Conservation (phyloP, 2,888 invertebrate genomes). For the Diarsia dahlii region DNA sequence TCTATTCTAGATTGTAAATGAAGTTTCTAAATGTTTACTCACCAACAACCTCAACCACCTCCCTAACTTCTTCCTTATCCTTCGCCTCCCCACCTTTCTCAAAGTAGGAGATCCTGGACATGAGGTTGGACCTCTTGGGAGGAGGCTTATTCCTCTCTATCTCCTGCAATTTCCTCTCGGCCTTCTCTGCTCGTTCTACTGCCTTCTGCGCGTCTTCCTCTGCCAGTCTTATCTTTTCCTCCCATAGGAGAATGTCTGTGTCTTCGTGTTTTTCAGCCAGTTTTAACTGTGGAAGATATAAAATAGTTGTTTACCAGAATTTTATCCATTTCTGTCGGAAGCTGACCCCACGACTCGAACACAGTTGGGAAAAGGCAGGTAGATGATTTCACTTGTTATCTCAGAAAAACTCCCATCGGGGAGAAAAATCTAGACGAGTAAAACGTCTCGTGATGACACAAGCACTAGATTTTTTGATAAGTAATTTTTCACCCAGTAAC, state of each 20-base stretch:
- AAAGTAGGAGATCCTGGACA: conserved; percentile 86
- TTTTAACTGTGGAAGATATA: conserved; percentile 82
- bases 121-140: conserved; percentile 73
- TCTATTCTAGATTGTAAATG: too few species aligned
- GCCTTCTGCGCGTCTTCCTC: conserved; percentile 93
- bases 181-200: conserved; percentile 90
- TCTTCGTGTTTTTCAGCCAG: conserved; percentile 92
- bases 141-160: conserved; percentile 58
- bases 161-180: conserved; percentile 76
- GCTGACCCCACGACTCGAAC: too few species aligned
- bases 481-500: too few species aligned
- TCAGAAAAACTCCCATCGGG: too few species aligned
- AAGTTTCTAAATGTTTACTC: too few species aligned
- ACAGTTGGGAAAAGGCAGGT: too few species aligned
- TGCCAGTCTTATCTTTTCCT: conserved; percentile 92
- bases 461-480: too few species aligned
- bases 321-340: too few species aligned
- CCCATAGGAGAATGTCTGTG: conserved; percentile 92
- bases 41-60: conserved; percentile 65
- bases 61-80: conserved; percentile 60
- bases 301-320: not conserved
- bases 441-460: too few species aligned
- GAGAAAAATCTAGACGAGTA: too few species aligned
- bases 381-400: too few species aligned
- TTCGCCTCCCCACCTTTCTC: conserved; percentile 79